phyloP scores from a whole-genome alignment of 2,888 invertebrate genomes.

The Altica lythri region DNA sequence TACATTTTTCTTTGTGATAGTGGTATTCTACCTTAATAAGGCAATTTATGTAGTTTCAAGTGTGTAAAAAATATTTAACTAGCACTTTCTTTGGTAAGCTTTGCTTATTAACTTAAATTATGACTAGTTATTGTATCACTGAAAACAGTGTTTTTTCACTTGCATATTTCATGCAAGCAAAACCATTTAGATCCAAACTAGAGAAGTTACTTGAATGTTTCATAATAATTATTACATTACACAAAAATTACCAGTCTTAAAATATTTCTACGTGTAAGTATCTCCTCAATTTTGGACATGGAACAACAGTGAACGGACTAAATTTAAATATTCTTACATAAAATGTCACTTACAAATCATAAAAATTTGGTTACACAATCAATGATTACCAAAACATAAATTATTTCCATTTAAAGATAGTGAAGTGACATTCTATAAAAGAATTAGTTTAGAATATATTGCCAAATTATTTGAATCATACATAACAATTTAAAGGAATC shows the following conservation, averaged over 20 bases:
- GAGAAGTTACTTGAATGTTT: slow-evolving; percentile 17
- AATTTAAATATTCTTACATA: slow-evolving; percentile 3
- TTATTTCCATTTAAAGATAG: too few species aligned
- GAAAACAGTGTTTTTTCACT: slow-evolving; percentile 41
- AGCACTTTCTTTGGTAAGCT: slow-evolving; percentile 54
- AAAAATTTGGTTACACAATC: too few species aligned
- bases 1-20: slow-evolving; percentile 50
- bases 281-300: slow-evolving; percentile 18
- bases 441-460: slow-evolving; percentile 11
- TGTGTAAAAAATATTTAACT: slow-evolving; percentile 44
- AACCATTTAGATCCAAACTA: slow-evolving; percentile 19
- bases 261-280: slow-evolving; percentile 10
- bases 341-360: too few species aligned
- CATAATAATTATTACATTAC: too few species aligned
- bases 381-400: too few species aligned
- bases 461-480: slow-evolving; percentile 25
- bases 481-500: not conserved
- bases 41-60: slow-evolving; percentile 35
- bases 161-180: slow-evolving; percentile 27
- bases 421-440: too few species aligned
- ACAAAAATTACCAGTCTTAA: slow-evolving; percentile 11
- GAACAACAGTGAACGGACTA: slow-evolving; percentile 15
- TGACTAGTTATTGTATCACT: slow-evolving; percentile 56
- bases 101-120: slow-evolving; percentile 45
- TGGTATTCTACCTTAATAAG: slow-evolving; percentile 45